Base-by-base conservation (phyloP, 2,888 invertebrate species). In the Caenorhabditis uteleia region DNA sequence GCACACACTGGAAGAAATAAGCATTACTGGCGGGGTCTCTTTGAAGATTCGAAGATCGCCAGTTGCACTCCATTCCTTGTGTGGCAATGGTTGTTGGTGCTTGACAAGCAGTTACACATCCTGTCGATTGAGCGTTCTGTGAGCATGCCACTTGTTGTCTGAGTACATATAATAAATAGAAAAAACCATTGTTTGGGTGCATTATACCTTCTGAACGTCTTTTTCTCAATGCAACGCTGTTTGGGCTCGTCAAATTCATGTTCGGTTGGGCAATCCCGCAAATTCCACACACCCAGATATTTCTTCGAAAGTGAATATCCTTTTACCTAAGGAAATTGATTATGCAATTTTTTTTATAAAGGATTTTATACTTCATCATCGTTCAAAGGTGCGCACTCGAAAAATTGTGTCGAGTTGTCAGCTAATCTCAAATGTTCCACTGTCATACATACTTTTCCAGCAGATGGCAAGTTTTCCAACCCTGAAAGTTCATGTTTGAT, bases 1-100 rank as follows among this genome's bases (percentile, higher is more conserved):
- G 76, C 4, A 77, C 71, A 51, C 82, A 82, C 51, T 83, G 82
- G 23, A 82, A 64, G 57, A 82, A 82, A 56, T 74, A 68, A 10
- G 61, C 49, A 36, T 57, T 64, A 51, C 65, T 70, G 20, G 51
- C 38, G 2, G 76, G 60, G 43, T 77, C 79, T 21, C 65, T 44
- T 31, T 77, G 66, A 4, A 82, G 68, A 2, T 59, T 12, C 0
- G 81, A 69, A 1, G 70, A 57, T 42, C 72, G 56, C 82, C 82
- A 82, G 51, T 73, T 76, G 57, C 82, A 82, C 8, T 57, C 49
- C 57, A 64, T 53, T 49, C 64, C 64, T 31, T 64, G 69, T 27
- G 59, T 55, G 0, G 56, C 57, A 8, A 62, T 40, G 10, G 16
- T 23, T 5, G 59, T 44, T 44, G 55, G 56, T 0, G 70, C 70